Percentiles rank a stretch among this genome's conserved stretches.
phyloP scores from a whole-genome alignment of 2,888 invertebrate species.

The Drosophila stalkeri region DNA sequence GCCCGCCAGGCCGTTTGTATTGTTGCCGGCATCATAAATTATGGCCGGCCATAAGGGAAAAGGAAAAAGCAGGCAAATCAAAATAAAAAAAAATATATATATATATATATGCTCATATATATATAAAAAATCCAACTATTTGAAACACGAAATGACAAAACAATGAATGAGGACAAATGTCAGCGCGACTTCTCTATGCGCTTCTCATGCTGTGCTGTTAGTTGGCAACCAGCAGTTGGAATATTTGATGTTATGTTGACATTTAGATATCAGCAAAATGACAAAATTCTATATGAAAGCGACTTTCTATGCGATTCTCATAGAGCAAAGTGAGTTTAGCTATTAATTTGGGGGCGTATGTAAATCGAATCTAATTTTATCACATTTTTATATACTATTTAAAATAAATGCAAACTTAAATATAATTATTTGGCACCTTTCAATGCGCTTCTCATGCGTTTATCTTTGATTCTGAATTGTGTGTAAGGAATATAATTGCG shows the following conservation, averaged over 20 bases:
- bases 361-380: background rate
- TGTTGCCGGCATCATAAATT: constrained; percentile 34
- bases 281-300: background rate
- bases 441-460: background rate
- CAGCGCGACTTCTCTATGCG: constrained; percentile 28
- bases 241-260: background rate
- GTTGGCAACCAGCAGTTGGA: background rate
- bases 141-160: constrained; percentile 13
- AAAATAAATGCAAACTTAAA: background rate
- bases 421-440: too few species aligned
- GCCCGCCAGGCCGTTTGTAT: background rate
- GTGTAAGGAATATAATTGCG: too few species aligned
- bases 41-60: background rate
- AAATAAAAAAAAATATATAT: too few species aligned
- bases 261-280: background rate
- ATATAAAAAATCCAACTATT: background rate
- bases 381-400: background rate
- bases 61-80: background rate
- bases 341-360: too few species aligned
- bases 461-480: too few species aligned
- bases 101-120: too few species aligned
- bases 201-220: constrained; percentile 20
- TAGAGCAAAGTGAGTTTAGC: background rate
- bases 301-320: background rate
- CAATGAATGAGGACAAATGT: constrained; percentile 9